These are phyloP conservation scores for Actenoides hombroni DNA, from an alignment of 2,113 vertebrate species.

Conservation along the genomic window DNA sequence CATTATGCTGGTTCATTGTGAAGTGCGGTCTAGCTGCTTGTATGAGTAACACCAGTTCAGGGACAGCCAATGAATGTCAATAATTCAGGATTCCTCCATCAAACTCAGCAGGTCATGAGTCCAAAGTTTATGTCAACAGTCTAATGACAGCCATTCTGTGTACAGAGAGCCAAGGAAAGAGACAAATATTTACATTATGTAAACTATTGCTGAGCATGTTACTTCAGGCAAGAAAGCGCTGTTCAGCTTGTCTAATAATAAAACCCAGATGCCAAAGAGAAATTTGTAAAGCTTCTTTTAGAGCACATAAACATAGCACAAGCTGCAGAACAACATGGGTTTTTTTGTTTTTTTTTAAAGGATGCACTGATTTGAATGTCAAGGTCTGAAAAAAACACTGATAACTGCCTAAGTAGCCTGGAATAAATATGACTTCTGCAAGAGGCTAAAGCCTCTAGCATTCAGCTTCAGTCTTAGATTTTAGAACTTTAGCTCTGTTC, in stretches of 20 bases:
- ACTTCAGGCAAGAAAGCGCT: background rate
- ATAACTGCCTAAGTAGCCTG: background rate
- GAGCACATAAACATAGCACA: background rate
- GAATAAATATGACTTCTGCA: background rate
- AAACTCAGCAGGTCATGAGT: background rate
- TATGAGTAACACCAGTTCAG: background rate
- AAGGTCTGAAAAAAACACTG: background rate
- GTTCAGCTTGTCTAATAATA: conserved; percentile 23
- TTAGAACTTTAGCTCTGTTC: background rate
- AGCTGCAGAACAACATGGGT: background rate
- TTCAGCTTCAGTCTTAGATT: background rate
- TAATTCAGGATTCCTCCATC: background rate
- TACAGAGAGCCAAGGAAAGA: conserved; percentile 10
- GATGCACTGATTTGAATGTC: background rate
- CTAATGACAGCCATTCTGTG: background rate
- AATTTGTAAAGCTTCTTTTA: conserved; percentile 17
- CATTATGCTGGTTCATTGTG: background rate
- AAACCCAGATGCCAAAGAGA: conserved; percentile 33
- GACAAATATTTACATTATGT: conserved; percentile 61
- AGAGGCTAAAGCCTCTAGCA: background rate
- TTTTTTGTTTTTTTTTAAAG: background rate
- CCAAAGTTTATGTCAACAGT: conserved; percentile 42
- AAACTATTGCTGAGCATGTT: conserved; percentile 36
- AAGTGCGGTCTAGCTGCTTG: background rate
- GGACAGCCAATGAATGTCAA: background rate